Base-by-base conservation (phyloP, 2,113 vertebrate species). In the Dinomys branickii region DNA sequence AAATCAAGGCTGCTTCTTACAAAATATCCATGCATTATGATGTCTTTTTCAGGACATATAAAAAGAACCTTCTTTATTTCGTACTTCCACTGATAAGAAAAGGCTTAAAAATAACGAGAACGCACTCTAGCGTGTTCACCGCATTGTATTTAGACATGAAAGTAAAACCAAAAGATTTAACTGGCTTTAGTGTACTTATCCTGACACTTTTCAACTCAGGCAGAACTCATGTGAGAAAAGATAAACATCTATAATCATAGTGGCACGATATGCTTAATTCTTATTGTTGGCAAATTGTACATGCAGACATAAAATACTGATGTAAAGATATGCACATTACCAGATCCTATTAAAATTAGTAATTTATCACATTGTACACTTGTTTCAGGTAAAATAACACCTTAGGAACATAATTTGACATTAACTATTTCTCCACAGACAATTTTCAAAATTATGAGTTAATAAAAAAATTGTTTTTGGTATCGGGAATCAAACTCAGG, bases 341-440 rank as follows among this genome's bases (percentile, higher is more conserved):
- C 67, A 52, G 6, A 63, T 44, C 26, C 47, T 41, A 77, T 35
- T 58, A 83, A 85, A 75, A 35, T 26, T 54, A 54, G 28, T 33
- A 65, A 91, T 8, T 8, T 41, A 86, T 77, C n/a, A 28, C 26
- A 71, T 54, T 19, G 26, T 44, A 63, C 56, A n/a, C 56, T 85
- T 91, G 5, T 85, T 65, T 22, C 47, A 41, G 84, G 26, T 61
- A 63, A 86, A 54, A 54, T 24, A 77, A 63, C 58, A 75, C 14
- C 56, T 85, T 93, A 22, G 6, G 63, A 77, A 73, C 24, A 77
- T 75, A 85, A 77, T 92, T 78, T 93, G n/a, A 59, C 71, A 86
- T 65, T 54, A 73, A 38, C n/a, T 38, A n/a, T n/a, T 22, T 75
- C 77, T 35, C 69, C 1, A 33, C 12, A 3, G 44, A 26, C 24